Base-by-base conservation (phyloP, 2,113 vertebrate species). In the Notechis scutatus region DNA sequence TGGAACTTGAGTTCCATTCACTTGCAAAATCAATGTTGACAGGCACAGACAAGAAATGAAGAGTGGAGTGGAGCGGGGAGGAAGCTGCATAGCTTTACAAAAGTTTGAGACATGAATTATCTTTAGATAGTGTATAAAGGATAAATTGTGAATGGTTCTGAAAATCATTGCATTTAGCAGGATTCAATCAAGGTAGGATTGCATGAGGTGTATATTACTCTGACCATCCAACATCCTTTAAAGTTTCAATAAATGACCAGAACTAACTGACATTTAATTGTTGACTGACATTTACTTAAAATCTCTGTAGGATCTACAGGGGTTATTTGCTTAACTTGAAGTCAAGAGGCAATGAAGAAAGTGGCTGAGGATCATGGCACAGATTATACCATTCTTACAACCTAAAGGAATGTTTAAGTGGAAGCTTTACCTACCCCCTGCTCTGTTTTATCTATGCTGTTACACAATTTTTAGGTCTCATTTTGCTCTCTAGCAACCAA, bases 11-110 rank as follows among this genome's bases (percentile, higher is more conserved):
- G 92, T 94, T 89, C 47, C 93, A 93, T 94, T 92, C 94, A 94
- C 93, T 97, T 94, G 93, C 91, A 93, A 94, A 90, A 94, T 0
- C 45, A 94, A 94, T 95, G 92, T 94, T 94, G 94, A 93, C 93
- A 96, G 92, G 91, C 94, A 94, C 90, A 47, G 89, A 92, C 9
- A 94, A 94, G 92, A 96, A 96, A 93, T 92, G 54, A 89, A 89
- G 52, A 21, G 86, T 94, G 94, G 95, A 94, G 88, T 8, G 12
- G 18, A 8, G 5, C 0, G 23, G 34, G 23, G 7, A 24, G 8
- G 39, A 45, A 8, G 23, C 50, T 92, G 95, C 86, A 85, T 59
- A 94, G 59, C 94, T 95, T 90, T 89, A 89, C 21, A 87, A 89
- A 3, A 45, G 29, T 54, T 91, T 56, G 45, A 93, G 90, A 93